Conservation (phyloP, 2,888 invertebrate species). For the Sepioteuthis lessoniana region DNA sequence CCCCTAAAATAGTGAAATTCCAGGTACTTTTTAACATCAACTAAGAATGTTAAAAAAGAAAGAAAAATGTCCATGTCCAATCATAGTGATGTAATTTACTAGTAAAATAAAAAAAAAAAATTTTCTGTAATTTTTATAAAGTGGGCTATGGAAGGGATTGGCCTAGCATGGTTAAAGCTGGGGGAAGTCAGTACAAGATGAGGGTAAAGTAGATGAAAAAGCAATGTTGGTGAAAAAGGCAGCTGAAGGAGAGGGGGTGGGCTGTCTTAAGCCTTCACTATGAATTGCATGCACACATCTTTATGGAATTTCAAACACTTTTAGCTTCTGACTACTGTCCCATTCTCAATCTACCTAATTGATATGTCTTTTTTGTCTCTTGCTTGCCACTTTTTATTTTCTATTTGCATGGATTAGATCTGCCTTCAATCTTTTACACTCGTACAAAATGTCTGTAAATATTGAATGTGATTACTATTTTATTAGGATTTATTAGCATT, state of each 20-base stretch:
- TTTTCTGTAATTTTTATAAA: not conserved
- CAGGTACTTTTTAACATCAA: not conserved
- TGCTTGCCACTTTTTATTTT: not conserved
- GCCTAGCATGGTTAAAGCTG: not conserved
- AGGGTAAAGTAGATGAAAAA: not conserved
- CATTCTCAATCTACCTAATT: slow-evolving; percentile 33
- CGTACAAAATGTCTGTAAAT: not conserved
- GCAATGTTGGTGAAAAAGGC: not conserved
- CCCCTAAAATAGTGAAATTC: not conserved
- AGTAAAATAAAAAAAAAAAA: too few species aligned
- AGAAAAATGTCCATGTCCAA: not conserved
- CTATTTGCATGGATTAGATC: not conserved
- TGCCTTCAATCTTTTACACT: not conserved
- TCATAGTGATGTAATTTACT: slow-evolving; percentile 18
- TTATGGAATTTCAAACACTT: slow-evolving; percentile 23
- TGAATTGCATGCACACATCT: not conserved
- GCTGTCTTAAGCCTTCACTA: not conserved
- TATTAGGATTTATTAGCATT: too few species aligned
- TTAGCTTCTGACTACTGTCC: not conserved
- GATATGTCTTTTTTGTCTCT: not conserved
- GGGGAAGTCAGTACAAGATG: not conserved
- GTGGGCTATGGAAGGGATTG: not conserved
- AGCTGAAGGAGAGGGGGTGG: not conserved
- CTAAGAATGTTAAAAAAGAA: not conserved
- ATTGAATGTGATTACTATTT: not conserved